phyloP scores from a whole-genome alignment of 2,113 vertebrate genomes.

The Paralichthys olivaceus region DNA sequence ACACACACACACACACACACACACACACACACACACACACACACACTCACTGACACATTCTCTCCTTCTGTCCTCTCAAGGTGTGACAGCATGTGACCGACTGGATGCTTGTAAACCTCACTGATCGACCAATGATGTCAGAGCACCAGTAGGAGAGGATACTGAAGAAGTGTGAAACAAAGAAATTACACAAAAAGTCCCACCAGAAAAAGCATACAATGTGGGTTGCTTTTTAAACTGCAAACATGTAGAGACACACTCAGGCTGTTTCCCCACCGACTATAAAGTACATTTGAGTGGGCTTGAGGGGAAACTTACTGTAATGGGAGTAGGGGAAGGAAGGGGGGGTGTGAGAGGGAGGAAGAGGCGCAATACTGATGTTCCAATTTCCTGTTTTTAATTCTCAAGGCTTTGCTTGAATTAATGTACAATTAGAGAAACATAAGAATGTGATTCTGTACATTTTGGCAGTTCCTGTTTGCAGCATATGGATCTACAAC shows the following conservation, averaged over 20 bases:
- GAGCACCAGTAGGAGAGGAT: background rate
- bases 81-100: background rate
- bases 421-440: background rate
- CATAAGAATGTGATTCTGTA: background rate
- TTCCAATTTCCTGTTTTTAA: background rate
- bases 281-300: constrained; percentile 14
- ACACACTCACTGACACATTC: too few species aligned
- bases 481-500: background rate
- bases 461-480: background rate
- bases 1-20: accelerated
- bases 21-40: too few species aligned
- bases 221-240: constrained; percentile 31
- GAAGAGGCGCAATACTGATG: background rate
- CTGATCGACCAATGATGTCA: constrained; percentile 7
- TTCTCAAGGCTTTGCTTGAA: background rate
- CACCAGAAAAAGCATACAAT: background rate
- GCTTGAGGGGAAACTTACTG: constrained; percentile 29
- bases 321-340: constrained; percentile 8
- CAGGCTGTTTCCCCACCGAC: constrained; percentile 3
- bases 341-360: background rate
- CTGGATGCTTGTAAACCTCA: constrained; percentile 1
- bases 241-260: background rate
- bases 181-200: background rate
- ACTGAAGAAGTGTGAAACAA: background rate
- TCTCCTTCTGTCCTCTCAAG: background rate